phyloP scores from a whole-genome alignment of 2,888 invertebrate genomes.

The Scaptodrosophila latifasciaeformis region DNA sequence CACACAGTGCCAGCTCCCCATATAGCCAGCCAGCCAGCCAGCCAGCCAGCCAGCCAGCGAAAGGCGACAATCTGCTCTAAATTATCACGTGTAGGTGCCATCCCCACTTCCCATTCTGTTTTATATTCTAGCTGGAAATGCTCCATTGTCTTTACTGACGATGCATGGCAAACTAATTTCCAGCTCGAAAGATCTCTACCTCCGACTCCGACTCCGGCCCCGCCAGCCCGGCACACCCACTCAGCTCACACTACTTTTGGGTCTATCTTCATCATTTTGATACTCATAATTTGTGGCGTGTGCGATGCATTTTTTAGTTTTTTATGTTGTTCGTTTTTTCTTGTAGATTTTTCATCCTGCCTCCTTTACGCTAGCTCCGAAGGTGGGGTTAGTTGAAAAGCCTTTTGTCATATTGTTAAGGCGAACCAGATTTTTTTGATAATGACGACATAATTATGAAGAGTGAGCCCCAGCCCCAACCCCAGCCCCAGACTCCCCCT shows the following conservation, averaged over 20 bases:
- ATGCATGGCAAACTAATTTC: slow-evolving; percentile 75
- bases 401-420: slow-evolving; percentile 55
- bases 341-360: slow-evolving; percentile 2
- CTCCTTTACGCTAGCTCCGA: slow-evolving; percentile 21
- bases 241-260: neutral
- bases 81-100: slow-evolving; percentile 71
- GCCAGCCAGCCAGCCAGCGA: neutral
- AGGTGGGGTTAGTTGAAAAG: neutral
- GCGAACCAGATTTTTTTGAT: slow-evolving; percentile 75
- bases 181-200: slow-evolving; percentile 17
- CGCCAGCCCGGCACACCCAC: neutral
- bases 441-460: slow-evolving; percentile 70
- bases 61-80: slow-evolving; percentile 69
- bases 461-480: neutral
- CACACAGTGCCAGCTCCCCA: no score
- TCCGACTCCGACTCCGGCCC: neutral
- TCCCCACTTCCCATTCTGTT: neutral
- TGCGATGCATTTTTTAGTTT: slow-evolving; percentile 16
- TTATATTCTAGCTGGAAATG: slow-evolving; percentile 33
- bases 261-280: slow-evolving; percentile 49
- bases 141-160: slow-evolving; percentile 72
- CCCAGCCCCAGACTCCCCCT: no score
- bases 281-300: slow-evolving; percentile 65
- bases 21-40: no score
- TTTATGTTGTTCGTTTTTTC: neutral